Percentiles rank a stretch among this genome's conserved stretches.
Evolutionary conservation across 2,888 invertebrate species (phyloP).

Genomic region (Sinohyriopsis cumingii): DNA sequence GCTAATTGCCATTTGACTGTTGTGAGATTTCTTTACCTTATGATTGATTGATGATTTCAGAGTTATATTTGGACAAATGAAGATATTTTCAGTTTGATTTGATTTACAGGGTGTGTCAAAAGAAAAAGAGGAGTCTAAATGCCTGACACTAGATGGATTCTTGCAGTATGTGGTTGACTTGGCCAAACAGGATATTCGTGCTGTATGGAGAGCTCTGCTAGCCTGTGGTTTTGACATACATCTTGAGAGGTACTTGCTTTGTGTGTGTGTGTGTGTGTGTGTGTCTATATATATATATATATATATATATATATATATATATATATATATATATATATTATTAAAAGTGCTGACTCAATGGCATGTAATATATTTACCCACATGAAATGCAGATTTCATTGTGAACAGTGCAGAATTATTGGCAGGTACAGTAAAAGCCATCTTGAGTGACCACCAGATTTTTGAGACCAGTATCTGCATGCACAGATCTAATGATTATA

Average conservation of each 20-base stretch:
- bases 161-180: constrained; percentile 64
- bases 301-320: too few relatives aligned
- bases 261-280: not conserved
- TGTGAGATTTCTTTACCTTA: too few relatives aligned
- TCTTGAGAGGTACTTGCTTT: constrained; percentile 62
- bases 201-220: constrained; percentile 65
- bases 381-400: too few relatives aligned
- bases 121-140: constrained; percentile 49
- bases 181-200: constrained; percentile 62
- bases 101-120: constrained; percentile 13
- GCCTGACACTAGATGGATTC: constrained; percentile 68
- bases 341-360: too few relatives aligned
- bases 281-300: not conserved
- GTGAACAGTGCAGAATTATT: too few relatives aligned
- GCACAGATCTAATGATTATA: too few relatives aligned
- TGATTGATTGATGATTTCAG: not conserved
- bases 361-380: too few relatives aligned
- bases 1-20: too few relatives aligned
- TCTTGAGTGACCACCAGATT: too few relatives aligned
- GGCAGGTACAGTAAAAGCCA: too few relatives aligned
- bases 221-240: constrained; percentile 69
- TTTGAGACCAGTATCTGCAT: too few relatives aligned
- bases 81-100: not conserved
- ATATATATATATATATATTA: too few relatives aligned
- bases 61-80: not conserved